Base-by-base conservation (phyloP, 2,797 vertebrate genomes). In the Myotis pilosus region DNA sequence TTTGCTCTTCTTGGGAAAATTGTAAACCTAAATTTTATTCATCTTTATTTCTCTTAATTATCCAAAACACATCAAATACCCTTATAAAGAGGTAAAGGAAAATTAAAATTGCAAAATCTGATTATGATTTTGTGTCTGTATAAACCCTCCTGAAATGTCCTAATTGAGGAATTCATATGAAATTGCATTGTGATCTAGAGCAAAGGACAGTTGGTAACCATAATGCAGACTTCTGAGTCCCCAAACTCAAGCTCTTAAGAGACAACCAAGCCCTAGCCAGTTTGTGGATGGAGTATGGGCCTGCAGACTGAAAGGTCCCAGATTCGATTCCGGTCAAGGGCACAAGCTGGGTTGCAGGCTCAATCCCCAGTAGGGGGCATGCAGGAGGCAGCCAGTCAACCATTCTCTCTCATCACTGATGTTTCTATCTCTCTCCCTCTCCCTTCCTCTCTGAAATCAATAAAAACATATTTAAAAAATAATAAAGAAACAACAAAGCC, bases 21-120 rank as follows among this genome's bases (percentile, higher is more conserved):
- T 75, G 0, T 68, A 88, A 82, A 83, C 22, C 55, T 88, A 94
- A 94, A 71, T 12, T 85, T 62, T 81, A 94, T 47, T 76, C 53
- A 25, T 60, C 57, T 60, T 60, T 28, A 8, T 79, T 94, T 84
- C 38, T 90, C 85, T 87, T 78, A 78, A 88, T 93, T 92, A 95
- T 44, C n/a, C 28, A 74, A 94, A 95, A 92, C 15, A 93, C 6
- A 66, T 83, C 78, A 68, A 25, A 75, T 6, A 49, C 7, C 2
- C 66, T 85, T 78, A 81, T 64, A 87, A 82, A 82, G n/a, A 30
- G 68, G 28, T 69, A 84, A 85, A 82, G 41, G 28, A 85, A 78
- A 95, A 90, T 22, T 85, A 76, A 94, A 94, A 95, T 57, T 51
- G 60, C 13, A 90, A 88, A 86, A 91, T 60, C 41, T 66, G 22